Evolutionary conservation across 2,888 invertebrate genomes (phyloP).

Genomic region (Hymenopus coronatus): DNA sequence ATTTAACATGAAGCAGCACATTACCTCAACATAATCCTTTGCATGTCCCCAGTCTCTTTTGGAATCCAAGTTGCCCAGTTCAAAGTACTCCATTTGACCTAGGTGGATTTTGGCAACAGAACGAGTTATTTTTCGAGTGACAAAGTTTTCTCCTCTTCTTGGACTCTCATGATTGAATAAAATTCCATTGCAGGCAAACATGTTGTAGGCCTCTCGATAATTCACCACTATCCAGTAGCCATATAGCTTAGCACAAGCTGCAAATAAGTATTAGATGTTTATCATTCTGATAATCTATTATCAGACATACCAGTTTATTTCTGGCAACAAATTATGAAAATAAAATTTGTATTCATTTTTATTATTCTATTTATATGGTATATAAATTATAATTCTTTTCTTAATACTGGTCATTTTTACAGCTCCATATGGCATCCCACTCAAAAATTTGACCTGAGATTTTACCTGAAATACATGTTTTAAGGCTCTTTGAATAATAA

Average conservation of each 20-base stretch:
- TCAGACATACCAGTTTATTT: too few species aligned
- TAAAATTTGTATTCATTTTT: too few species aligned
- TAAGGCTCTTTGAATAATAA: too few species aligned
- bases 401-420: too few species aligned
- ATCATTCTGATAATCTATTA: too few species aligned
- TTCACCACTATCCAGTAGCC: slow-evolving; percentile 96
- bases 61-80: slow-evolving; percentile 93
- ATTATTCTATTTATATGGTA: too few species aligned
- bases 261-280: slow-evolving; percentile 29
- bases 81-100: slow-evolving; percentile 78
- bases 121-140: slow-evolving; percentile 95
- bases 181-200: slow-evolving; percentile 95
- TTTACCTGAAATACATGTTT: too few species aligned
- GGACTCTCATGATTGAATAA: slow-evolving; percentile 97
- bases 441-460: too few species aligned
- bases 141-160: slow-evolving; percentile 94
- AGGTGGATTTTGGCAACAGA: slow-evolving; percentile 95
- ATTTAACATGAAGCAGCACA: slow-evolving; percentile 25
- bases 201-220: slow-evolving; percentile 91
- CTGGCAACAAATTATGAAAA: too few species aligned
- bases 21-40: slow-evolving; percentile 89
- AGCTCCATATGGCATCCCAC: too few species aligned
- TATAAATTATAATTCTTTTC: too few species aligned
- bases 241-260: slow-evolving; percentile 93
- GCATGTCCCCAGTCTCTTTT: slow-evolving; percentile 98